These are phyloP conservation scores for Ctenoplectra terminalis DNA, from an alignment of 1,140 invertebrate species.

Conservation along the genomic window DNA sequence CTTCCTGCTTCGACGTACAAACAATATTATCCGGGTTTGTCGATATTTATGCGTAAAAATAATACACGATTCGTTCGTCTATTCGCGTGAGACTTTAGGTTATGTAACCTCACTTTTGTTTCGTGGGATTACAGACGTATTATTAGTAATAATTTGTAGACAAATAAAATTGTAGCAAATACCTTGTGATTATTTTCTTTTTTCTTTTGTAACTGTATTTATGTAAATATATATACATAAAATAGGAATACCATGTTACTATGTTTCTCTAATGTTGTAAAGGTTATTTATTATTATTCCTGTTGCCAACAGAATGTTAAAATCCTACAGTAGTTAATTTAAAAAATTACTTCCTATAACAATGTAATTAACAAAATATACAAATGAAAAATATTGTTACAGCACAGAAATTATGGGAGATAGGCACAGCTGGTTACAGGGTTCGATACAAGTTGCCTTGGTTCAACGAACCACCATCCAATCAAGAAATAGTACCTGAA, in stretches of 20 bases:
- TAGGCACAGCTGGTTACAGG: constrained; percentile 27
- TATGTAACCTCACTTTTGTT: constrained; percentile 22
- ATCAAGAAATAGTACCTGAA: constrained; percentile 67
- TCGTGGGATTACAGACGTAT: background rate
- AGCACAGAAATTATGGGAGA: constrained; percentile 52
- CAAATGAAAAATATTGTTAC: constrained; percentile 12
- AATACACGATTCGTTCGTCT: background rate
- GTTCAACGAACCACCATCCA: constrained; percentile 54
- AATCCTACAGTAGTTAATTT: background rate
- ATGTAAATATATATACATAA: background rate
- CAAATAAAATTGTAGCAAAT: background rate
- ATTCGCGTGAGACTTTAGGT: background rate
- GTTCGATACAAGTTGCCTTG: constrained; percentile 62
- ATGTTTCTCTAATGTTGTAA: background rate
- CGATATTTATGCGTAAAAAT: background rate
- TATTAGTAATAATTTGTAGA: background rate
- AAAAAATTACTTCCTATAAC: background rate
- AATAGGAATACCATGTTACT: background rate
- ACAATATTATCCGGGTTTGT: constrained; percentile 56
- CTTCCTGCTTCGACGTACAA: constrained; percentile 8
- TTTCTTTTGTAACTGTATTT: too few relatives aligned
- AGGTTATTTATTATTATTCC: constrained; percentile 7
- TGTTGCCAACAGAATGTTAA: background rate
- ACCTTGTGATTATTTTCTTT: background rate
- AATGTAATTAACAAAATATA: background rate